These are phyloP conservation scores for Danionella cerebrum DNA, from an alignment of 2,113 vertebrate species.

Conservation along the genomic window DNA sequence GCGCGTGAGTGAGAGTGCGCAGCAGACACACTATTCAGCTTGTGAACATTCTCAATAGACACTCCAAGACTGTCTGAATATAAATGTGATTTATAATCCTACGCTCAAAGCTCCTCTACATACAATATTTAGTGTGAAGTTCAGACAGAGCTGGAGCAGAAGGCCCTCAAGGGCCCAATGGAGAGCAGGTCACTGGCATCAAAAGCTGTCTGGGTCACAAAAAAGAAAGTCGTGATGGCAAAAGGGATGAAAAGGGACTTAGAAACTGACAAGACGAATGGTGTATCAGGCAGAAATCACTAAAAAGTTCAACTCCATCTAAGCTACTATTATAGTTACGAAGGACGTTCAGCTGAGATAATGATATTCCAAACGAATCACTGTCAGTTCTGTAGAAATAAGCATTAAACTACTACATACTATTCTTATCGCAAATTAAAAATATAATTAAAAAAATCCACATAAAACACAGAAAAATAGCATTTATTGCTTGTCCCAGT, in stretches of 20 bases:
- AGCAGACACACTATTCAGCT: background rate
- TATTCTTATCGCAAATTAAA: too few relatives aligned
- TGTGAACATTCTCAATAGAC: background rate
- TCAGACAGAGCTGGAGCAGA: background rate
- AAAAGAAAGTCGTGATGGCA: background rate
- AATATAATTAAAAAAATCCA: too few relatives aligned
- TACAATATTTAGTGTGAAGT: conserved; percentile 24
- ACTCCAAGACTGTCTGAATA: background rate
- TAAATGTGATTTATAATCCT: conserved; percentile 1
- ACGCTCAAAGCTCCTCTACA: conserved; percentile 8
- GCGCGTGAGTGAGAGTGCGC: background rate
- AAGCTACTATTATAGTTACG: too few relatives aligned
- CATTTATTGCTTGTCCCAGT: too few relatives aligned
- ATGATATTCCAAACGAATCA: too few relatives aligned
- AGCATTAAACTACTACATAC: too few relatives aligned
- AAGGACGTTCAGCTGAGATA: too few relatives aligned
- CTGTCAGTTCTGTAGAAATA: too few relatives aligned
- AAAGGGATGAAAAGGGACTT: conserved; percentile 8
- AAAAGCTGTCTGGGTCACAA: conserved; percentile 2
- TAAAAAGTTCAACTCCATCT: too few relatives aligned
- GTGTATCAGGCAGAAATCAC: background rate
- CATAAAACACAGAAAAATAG: too few relatives aligned
- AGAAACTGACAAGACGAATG: background rate
- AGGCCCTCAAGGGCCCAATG: background rate
- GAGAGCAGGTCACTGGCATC: conserved; percentile 6